Conservation (phyloP, 1,140 invertebrate genomes). For the Hylaeus volcanicus region DNA sequence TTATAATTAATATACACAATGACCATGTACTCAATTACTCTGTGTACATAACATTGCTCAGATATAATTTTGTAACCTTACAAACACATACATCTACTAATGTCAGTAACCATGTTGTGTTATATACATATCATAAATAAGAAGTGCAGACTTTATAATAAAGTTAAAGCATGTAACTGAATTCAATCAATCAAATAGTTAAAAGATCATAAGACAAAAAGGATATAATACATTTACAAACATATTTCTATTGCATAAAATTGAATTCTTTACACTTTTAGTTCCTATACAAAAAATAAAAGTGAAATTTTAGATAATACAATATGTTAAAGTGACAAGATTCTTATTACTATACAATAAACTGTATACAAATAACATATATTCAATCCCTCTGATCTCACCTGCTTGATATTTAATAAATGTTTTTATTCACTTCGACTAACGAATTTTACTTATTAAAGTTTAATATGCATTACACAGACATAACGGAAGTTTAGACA, state of each 20-base stretch:
- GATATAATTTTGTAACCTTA: constrained; percentile 14
- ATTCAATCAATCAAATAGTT: neutral
- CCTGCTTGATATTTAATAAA: constrained; percentile 48
- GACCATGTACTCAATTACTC: constrained; percentile 10
- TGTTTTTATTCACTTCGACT: constrained; percentile 39
- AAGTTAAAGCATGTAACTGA: neutral
- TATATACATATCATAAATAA: constrained; percentile 9
- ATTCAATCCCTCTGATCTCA: constrained; percentile 56
- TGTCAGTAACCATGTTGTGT: neutral
- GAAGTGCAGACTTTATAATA: neutral
- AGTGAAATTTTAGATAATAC: constrained; percentile 34
- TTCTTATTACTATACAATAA: constrained; percentile 75
- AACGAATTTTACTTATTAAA: constrained; percentile 31
- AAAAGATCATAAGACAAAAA: neutral
- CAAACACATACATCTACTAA: constrained; percentile 10
- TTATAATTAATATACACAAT: constrained; percentile 34
- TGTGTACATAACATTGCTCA: constrained; percentile 38
- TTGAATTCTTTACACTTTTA: constrained; percentile 22
- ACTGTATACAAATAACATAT: constrained; percentile 72
- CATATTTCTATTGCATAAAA: constrained; percentile 10
- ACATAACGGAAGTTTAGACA: constrained; percentile 54
- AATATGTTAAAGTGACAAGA: constrained; percentile 55
- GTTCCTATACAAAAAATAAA: constrained; percentile 22
- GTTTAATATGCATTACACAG: constrained; percentile 55
- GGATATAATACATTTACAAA: constrained; percentile 2